Base-by-base conservation (phyloP, 92 coral and sea anemone species). In the Epizoanthus scotinus region DNA sequence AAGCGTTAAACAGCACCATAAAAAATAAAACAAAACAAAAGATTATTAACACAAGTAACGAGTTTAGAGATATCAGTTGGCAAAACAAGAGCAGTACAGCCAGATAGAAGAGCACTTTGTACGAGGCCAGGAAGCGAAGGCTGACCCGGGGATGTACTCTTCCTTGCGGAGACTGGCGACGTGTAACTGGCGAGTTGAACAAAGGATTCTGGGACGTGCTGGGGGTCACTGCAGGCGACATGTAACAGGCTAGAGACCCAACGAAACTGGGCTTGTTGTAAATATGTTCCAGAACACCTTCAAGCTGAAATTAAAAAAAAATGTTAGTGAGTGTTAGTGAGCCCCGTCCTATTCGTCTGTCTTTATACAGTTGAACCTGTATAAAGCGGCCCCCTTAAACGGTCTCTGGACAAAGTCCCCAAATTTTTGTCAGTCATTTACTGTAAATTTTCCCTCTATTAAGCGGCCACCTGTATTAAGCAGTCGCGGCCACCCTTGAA, bases 81-180 rank as follows among this genome's bases (percentile, higher is more conserved):
- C 94, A 90, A 55, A 93, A 73, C 21, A 93, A 56, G 70, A 86
- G 87, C 29, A 96, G 56, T 55, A 93, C 19, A 63, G 87, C 21
- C 69, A 96, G 38, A 67, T 91, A 94, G 53, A 90, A 67, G 94
- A 91, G 83, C 63, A 91, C 85, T 83, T 84, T 87, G 92, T 93
- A 96, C 9, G 99, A 96, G 5, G 99, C 98, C 21, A 96, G 88
- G 73, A 88, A 91, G 36, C 99, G 92, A 57, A 96, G 91, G 78
- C 99, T 96, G 49, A 96, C 87, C 87, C 89, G 91, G 29, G 94
- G 93, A 36, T 77, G 55, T 9, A 79, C 47, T 26, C 71, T 79
- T 63, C 83, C 87, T 58, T 24, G 83, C 18, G 83, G 71, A 44
- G 83, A 49, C 14, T 68, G 86, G 82, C 53, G 63, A 55, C 68